Conservation (phyloP, 1,140 invertebrate genomes). For the Panulirus ornatus region DNA sequence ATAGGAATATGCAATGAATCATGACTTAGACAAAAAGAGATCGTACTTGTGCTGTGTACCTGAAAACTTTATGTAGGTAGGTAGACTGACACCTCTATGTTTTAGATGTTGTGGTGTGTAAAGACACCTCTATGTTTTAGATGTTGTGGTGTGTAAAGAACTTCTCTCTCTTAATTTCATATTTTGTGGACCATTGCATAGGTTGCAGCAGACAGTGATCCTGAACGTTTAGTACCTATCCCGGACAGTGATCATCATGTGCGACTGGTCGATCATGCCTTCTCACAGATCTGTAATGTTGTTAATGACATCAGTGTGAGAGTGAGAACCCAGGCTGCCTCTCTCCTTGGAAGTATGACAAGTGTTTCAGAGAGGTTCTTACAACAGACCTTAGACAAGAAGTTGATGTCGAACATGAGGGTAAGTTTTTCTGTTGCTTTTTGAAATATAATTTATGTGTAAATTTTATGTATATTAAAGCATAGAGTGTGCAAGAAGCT, state of each 20-base stretch:
- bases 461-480: not conserved
- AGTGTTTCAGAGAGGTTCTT: conserved; percentile 93
- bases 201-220: conserved; percentile 68
- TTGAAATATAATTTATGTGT: not conserved
- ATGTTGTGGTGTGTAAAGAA: too few relatives aligned
- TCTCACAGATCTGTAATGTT: conserved; percentile 94
- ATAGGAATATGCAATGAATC: too few relatives aligned
- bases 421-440: conserved; percentile 77
- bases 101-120: too few relatives aligned
- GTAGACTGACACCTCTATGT: too few relatives aligned
- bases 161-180: too few relatives aligned
- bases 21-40: too few relatives aligned
- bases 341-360: conserved; percentile 90
- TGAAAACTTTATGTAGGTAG: too few relatives aligned
- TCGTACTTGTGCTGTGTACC: too few relatives aligned
- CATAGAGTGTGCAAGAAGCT: not conserved
- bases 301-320: conserved; percentile 81
- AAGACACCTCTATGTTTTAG: too few relatives aligned
- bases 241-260: conserved; percentile 83
- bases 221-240: conserved; percentile 64
- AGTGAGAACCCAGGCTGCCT: conserved; percentile 89
- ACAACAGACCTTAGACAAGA: conserved; percentile 98
- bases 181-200: too few relatives aligned
- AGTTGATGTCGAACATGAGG: conserved; percentile 98
- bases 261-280: conserved; percentile 96